These are phyloP conservation scores for Therioaphis trifolii DNA, from an alignment of 2,888 invertebrate species.

Conservation along the genomic window DNA sequence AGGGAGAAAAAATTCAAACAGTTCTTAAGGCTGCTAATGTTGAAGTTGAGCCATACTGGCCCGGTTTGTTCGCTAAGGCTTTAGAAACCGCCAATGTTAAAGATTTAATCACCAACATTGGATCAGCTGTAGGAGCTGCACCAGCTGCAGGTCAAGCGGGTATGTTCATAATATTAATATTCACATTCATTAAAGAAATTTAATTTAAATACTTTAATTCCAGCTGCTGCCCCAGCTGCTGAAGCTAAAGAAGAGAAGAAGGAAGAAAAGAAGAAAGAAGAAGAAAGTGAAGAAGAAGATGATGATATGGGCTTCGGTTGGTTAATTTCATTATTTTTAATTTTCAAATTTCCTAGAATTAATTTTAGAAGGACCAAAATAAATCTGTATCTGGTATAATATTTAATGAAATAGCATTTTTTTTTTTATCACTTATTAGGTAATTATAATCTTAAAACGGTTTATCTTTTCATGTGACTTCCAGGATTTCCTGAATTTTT, in stretches of 20 bases:
- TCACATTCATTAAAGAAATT: background rate
- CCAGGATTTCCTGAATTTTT: no score
- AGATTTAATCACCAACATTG: constrained; percentile 92
- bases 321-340: constrained; percentile 66
- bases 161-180: constrained; percentile 16
- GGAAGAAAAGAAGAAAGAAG: constrained; percentile 79
- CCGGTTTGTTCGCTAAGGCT: constrained; percentile 96
- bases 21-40: constrained; percentile 97
- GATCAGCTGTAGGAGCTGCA: constrained; percentile 89
- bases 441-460: no score
- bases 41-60: constrained; percentile 99
- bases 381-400: no score
- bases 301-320: constrained; percentile 95
- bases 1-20: constrained; percentile 97
- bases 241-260: constrained; percentile 75
- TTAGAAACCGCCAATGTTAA: constrained; percentile 94
- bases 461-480: no score
- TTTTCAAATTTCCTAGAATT: no score
- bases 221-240: constrained; percentile 77
- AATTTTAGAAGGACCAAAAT: no score
- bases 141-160: constrained; percentile 73
- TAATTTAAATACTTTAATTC: constrained; percentile 68
- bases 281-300: constrained; percentile 84
- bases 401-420: no score
- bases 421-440: no score